A percentile compares a stretch with the other conserved stretches of the same genome.
phyloP scores from a whole-genome alignment of 2,888 invertebrate species.

The Phengaris arion region DNA sequence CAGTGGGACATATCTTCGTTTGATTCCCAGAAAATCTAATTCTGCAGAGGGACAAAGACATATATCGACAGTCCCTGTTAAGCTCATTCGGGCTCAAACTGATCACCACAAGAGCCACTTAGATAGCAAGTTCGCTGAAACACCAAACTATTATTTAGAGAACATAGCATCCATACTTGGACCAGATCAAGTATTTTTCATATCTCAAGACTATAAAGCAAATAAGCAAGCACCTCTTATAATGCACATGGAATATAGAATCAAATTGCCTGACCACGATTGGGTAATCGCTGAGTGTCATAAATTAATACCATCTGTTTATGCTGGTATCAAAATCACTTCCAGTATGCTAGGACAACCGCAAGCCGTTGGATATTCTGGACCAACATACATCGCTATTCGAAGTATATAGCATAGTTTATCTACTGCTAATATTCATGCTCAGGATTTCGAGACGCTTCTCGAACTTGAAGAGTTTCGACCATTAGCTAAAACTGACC shows the following conservation, averaged over 20 bases:
- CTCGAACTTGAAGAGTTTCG: constrained; percentile 34
- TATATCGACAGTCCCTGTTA: constrained; percentile 40
- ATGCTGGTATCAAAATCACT: constrained; percentile 34
- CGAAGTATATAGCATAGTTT: constrained; percentile 37
- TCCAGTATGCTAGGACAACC: constrained; percentile 1
- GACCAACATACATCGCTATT: constrained; percentile 34
- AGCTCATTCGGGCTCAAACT: constrained; percentile 37
- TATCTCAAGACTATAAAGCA: constrained; percentile 31
- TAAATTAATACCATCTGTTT: constrained; percentile 36
- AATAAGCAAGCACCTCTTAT: constrained; percentile 31
- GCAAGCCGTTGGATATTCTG: constrained; percentile 34
- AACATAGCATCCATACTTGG: constrained; percentile 28
- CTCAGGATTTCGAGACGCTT: constrained; percentile 42
- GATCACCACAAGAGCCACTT: constrained; percentile 37
- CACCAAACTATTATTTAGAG: constrained; percentile 30
- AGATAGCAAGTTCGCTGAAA: constrained; percentile 32
- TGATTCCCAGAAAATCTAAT: constrained; percentile 34
- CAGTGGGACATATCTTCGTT: constrained; percentile 35
- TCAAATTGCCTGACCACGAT: constrained; percentile 36
- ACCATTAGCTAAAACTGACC: constrained; percentile 34
- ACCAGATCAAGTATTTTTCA: constrained; percentile 29
- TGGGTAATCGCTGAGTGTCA: constrained; percentile 36
- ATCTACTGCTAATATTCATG: constrained; percentile 38
- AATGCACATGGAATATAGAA: constrained; percentile 35
- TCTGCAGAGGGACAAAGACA: constrained; percentile 32